Evolutionary conservation across 1,140 invertebrate species (phyloP), one percentile per base, ranked within the genome.

Genomic region (Platyura marginata): DNA sequence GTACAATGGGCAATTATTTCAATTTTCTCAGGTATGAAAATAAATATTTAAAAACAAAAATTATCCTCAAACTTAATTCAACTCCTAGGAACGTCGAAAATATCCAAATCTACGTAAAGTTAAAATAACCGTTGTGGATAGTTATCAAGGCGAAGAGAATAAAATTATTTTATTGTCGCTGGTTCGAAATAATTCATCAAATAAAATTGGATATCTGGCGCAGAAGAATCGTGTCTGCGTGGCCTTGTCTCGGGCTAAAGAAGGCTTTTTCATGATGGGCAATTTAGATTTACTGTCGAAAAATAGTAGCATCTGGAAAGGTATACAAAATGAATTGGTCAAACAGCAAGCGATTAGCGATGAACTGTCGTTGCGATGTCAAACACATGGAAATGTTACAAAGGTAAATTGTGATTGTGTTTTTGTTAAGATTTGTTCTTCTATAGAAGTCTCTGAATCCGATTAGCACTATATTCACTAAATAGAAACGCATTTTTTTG

Each of bases 131-230:
- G 71, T 74, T 3, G 72, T 90, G 2, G 87, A 91, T 56, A 86
- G 82, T 55, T 89, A 72, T 54, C 84, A 89, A 67, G 86, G 87
- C 1, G 79, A 89, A 57, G 87, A 92, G 60, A 81, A 75, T 32
- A 75, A 85, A 49, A 86, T 92, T 21, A 78, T 91, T 43, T 53
- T 92, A 3, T 53, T 91, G 8, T 90, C 87, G 0, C 60, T 91
- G 2, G 85, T 92, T 0, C 63, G 87, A 44, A 83, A 75, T 54
- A 77, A 78, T 49, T 48, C 59, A 13, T 64, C 74, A n/a, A 64
- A 65, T 21, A 71, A 65, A 23, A 72, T 84, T 50, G 84, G 84
- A 9, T 89, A 86, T 62, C 56, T 87, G 8, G 69, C 66, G 21
- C 71, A 64, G 34, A 65, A 74, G 44, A 87, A 87, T 58, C 61